Evolutionary conservation across 2,888 invertebrate species (phyloP).

Genomic region (Lypha dubia): DNA sequence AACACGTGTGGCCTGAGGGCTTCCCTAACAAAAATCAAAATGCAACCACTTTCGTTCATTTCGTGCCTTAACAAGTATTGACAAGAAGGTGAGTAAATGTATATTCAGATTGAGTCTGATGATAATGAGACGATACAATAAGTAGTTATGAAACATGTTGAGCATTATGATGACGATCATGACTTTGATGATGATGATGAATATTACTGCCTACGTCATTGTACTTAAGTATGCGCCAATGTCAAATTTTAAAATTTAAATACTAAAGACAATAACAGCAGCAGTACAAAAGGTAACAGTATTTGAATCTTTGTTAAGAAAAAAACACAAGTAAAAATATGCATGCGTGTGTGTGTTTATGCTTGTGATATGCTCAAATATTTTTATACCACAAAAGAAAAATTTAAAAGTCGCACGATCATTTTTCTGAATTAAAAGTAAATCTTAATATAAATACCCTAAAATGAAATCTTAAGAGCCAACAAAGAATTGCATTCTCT

Average conservation of each 20-base stretch:
- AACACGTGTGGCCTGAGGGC: conserved; percentile 77
- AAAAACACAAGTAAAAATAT: not conserved
- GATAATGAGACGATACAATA: conserved; percentile 51
- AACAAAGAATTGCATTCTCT: conserved; percentile 77
- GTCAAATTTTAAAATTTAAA: conserved; percentile 71
- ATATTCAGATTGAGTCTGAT: conserved; percentile 42
- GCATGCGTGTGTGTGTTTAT: not conserved
- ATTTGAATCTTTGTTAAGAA: conserved; percentile 24
- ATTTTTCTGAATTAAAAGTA: conserved; percentile 72
- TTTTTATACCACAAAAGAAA: not conserved
- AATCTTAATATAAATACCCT: conserved; percentile 41
- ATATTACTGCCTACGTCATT: conserved; percentile 71
- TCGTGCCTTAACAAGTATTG: conserved; percentile 31
- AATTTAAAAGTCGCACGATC: conserved; percentile 79
- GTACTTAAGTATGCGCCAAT: conserved; percentile 80
- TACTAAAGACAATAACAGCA: conserved; percentile 48
- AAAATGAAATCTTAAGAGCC: conserved; percentile 27
- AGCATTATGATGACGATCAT: conserved; percentile 52
- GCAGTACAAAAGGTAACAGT: conserved; percentile 35
- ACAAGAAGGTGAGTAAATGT: conserved; percentile 53
- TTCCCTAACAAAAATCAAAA: conserved; percentile 66
- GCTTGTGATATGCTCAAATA: not conserved
- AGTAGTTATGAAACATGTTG: conserved; percentile 37
- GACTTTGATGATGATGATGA: conserved; percentile 52
- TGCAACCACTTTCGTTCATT: conserved; percentile 39